Evolutionary conservation across 2,113 vertebrate genomes (phyloP).

Genomic region (Solea solea): DNA sequence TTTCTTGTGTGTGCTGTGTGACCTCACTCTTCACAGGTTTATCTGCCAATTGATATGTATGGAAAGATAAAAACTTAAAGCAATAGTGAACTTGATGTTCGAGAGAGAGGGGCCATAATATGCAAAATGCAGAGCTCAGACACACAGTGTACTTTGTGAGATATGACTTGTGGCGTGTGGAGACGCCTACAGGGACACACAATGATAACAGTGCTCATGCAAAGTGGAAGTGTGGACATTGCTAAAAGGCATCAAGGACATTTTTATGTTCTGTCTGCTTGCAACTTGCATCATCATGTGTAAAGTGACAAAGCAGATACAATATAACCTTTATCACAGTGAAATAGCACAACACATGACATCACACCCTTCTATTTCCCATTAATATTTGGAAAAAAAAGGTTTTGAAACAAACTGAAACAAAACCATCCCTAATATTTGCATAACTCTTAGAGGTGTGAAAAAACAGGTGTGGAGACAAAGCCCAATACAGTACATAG

Average conservation of each 20-base stretch:
- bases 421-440: too few relatives aligned
- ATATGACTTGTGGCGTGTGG: constrained; percentile 3
- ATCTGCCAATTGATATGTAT: constrained; percentile 12
- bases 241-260: not conserved
- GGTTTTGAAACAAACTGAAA: too few relatives aligned
- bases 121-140: constrained; percentile 40
- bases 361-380: not conserved
- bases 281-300: not conserved
- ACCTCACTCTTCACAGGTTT: constrained; percentile 25
- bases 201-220: constrained; percentile 41
- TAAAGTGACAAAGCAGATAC: not conserved
- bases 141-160: constrained; percentile 28
- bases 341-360: constrained; percentile 16
- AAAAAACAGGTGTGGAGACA: not conserved
- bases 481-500: not conserved
- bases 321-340: not conserved
- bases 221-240: not conserved
- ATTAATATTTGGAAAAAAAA: not conserved
- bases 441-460: not conserved
- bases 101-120: constrained; percentile 32
- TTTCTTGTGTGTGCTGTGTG: not conserved
- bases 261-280: not conserved
- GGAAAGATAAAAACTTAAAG: constrained; percentile 24
- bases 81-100: not conserved
- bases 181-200: constrained; percentile 1